Evolutionary conservation across 2,113 vertebrate genomes (phyloP).

Genomic region (Hyperoodon ampullatus): DNA sequence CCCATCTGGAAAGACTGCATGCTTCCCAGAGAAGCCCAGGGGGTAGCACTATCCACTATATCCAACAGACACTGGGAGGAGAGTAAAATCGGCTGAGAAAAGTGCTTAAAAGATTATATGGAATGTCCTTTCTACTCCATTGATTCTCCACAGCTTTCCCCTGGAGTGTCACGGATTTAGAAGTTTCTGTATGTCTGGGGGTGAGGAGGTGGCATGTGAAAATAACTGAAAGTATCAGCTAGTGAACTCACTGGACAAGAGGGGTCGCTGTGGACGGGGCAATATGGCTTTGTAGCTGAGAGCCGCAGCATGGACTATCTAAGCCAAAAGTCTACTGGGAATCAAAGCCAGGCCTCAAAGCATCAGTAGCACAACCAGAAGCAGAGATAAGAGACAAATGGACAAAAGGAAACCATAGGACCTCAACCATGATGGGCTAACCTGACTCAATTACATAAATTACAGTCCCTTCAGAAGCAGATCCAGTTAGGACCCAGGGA

Average conservation of each 20-base stretch:
- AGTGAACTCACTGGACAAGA: background rate
- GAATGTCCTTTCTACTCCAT: background rate
- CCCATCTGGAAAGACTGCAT: background rate
- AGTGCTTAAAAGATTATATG: background rate
- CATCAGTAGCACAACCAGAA: background rate
- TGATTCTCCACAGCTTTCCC: background rate
- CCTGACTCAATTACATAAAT: background rate
- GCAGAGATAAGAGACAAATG: background rate
- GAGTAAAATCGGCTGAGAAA: background rate
- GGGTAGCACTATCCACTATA: background rate
- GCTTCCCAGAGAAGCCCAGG: background rate
- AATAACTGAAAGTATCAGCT: background rate
- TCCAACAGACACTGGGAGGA: background rate
- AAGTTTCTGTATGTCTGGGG: background rate
- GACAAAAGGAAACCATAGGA: background rate
- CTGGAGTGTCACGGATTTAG: background rate
- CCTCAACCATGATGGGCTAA: background rate
- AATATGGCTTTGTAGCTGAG: background rate
- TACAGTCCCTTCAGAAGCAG: background rate
- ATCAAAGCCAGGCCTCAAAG: background rate
- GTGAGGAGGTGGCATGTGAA: background rate
- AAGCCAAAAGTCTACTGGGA: background rate
- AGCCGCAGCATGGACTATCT: background rate
- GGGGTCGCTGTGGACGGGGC: background rate
- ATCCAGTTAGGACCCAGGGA: background rate